A percentile compares a stretch with the other conserved stretches of the same genome.
Conservation (phyloP, 2,113 vertebrate genomes). For the Narcine bancroftii region DNA sequence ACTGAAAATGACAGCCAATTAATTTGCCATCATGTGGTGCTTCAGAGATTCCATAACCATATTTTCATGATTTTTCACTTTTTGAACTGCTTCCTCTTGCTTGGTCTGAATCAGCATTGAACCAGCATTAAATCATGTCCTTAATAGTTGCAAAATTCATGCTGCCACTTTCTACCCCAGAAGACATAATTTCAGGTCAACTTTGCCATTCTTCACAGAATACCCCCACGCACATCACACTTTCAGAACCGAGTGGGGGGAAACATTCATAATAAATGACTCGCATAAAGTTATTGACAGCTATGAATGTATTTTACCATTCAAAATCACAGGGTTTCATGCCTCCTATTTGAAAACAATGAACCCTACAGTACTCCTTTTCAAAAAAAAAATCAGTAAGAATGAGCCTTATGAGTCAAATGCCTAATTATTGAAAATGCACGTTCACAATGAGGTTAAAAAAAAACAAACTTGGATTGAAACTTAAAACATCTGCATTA, state of each 20-base stretch:
- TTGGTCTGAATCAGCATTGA: neutral
- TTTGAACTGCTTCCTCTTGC: neutral
- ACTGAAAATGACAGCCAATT: neutral
- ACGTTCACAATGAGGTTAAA: no score
- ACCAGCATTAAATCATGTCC: neutral
- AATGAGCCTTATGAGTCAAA: no score
- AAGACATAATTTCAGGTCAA: neutral
- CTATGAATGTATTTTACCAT: neutral
- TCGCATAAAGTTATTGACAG: neutral
- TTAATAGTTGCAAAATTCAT: neutral
- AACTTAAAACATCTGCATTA: no score
- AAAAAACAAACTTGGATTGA: no score
- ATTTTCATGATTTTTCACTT: conserved; percentile 4
- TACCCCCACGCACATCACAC: neutral
- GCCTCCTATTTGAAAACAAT: neutral
- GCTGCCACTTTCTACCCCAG: neutral
- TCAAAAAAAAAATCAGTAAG: no score
- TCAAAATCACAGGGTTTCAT: neutral
- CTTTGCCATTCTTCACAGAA: neutral
- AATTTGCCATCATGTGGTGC: neutral
- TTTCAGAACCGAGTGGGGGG: neutral
- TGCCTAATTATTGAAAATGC: no score
- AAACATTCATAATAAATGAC: conserved; percentile 5
- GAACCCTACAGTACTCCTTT: neutral
- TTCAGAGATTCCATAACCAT: neutral